phyloP scores from a whole-genome alignment of 2,113 vertebrate genomes.

The Hyperoodon ampullatus region DNA sequence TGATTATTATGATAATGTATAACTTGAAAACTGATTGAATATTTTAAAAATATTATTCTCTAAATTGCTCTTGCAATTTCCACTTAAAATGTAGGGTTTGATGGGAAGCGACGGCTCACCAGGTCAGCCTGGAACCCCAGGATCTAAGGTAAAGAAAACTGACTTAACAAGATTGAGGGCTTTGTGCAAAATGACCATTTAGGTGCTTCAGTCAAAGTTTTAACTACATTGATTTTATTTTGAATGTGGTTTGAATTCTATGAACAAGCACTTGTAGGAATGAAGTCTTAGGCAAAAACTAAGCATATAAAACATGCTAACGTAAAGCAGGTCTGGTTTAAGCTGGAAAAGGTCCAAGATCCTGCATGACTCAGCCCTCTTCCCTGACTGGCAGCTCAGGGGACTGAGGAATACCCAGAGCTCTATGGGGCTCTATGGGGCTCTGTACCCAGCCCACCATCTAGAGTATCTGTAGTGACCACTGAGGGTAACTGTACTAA shows the following conservation, averaged over 20 bases:
- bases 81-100: slow-evolving; percentile 87
- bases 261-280: background rate
- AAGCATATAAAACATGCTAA: background rate
- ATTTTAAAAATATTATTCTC: background rate
- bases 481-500: background rate
- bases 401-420: background rate
- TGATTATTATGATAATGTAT: slow-evolving; percentile 18
- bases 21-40: background rate
- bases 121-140: slow-evolving; percentile 90
- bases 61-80: slow-evolving; percentile 44
- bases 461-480: background rate
- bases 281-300: background rate
- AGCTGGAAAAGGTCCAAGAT: background rate
- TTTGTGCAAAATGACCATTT: background rate
- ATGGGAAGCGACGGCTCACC: slow-evolving; percentile 89
- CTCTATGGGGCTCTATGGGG: background rate
- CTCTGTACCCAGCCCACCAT: too few species aligned
- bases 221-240: background rate
- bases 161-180: background rate
- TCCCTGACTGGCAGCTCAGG: background rate
- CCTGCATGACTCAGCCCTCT: background rate
- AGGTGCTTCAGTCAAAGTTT: background rate
- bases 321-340: background rate
- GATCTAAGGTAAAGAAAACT: slow-evolving; percentile 88
- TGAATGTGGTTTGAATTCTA: background rate